phyloP scores from a whole-genome alignment of 2,797 vertebrate genomes.

The Pelodytes ibericus region DNA sequence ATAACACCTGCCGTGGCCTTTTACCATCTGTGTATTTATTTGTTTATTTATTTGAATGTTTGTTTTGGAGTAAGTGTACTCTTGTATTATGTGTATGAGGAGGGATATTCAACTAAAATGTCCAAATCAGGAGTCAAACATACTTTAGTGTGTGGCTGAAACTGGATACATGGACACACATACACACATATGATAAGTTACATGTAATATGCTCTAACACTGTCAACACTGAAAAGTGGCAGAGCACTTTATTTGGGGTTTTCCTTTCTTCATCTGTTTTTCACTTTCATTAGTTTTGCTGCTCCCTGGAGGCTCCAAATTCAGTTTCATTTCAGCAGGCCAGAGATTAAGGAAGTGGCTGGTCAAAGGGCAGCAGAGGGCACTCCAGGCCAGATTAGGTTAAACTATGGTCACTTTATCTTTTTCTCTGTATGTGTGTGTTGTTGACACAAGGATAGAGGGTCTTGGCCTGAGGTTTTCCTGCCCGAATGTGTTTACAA shows the following conservation, averaged over 20 bases:
- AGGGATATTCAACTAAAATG: no score
- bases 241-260: not conserved
- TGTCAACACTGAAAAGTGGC: constrained; percentile 22
- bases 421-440: constrained; percentile 70
- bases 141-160: no score
- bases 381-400: constrained; percentile 92
- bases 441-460: constrained; percentile 89
- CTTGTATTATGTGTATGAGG: no score
- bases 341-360: constrained; percentile 82
- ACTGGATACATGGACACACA: no score
- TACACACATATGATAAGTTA: no score
- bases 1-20: no score
- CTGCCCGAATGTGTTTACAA: constrained; percentile 94
- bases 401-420: constrained; percentile 92
- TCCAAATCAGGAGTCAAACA: no score
- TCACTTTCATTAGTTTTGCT: constrained; percentile 23
- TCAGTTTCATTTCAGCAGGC: constrained; percentile 63
- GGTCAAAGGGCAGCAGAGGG: constrained; percentile 92
- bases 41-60: no score
- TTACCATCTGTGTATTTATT: no score
- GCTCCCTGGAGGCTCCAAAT: constrained; percentile 16
- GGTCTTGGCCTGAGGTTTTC: constrained; percentile 83
- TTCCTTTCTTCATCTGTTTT: not conserved
- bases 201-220: constrained; percentile 12
- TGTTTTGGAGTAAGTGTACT: no score